phyloP scores from a whole-genome alignment of 2,113 vertebrate genomes.

The Meriones unguiculatus region DNA sequence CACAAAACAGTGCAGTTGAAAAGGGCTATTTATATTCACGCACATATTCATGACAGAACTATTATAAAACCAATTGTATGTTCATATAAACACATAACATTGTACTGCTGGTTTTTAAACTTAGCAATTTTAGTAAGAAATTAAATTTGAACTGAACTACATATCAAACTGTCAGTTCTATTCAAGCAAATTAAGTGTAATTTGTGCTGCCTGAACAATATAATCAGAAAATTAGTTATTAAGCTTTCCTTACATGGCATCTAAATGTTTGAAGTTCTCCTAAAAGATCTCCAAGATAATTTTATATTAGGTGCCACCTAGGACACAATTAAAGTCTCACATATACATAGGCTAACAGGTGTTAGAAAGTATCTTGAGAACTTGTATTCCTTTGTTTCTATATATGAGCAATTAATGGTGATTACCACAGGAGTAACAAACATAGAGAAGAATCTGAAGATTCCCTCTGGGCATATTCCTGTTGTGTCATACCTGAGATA shows the following conservation, averaged over 20 bases:
- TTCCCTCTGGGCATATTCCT: conserved; percentile 81
- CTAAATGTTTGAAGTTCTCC: conserved; percentile 71
- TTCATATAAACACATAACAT: conserved; percentile 42
- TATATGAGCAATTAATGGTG: conserved; percentile 81
- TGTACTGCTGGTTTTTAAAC: conserved; percentile 66
- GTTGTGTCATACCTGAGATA: conserved; percentile 84
- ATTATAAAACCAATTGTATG: conserved; percentile 51
- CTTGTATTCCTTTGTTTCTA: conserved; percentile 75
- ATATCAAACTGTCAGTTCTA: conserved; percentile 80
- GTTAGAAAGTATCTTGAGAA: conserved; percentile 76
- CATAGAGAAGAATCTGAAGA: conserved; percentile 77
- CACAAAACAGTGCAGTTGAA: background rate
- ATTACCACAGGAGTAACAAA: conserved; percentile 73
- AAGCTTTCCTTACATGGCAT: conserved; percentile 75
- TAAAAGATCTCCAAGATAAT: conserved; percentile 78
- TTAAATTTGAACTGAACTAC: conserved; percentile 82
- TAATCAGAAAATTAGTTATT: conserved; percentile 81
- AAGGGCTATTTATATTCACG: background rate
- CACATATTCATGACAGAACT: conserved; percentile 8
- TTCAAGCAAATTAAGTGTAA: conserved; percentile 79
- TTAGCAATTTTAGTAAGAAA: conserved; percentile 79
- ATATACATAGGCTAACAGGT: conserved; percentile 55
- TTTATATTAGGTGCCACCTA: conserved; percentile 76
- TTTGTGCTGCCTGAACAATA: conserved; percentile 69
- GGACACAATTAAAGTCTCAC: conserved; percentile 80